Percentiles rank a stretch among this genome's conserved stretches.
Conservation (phyloP, 2,888 invertebrate species). For the Pteria penguin region DNA sequence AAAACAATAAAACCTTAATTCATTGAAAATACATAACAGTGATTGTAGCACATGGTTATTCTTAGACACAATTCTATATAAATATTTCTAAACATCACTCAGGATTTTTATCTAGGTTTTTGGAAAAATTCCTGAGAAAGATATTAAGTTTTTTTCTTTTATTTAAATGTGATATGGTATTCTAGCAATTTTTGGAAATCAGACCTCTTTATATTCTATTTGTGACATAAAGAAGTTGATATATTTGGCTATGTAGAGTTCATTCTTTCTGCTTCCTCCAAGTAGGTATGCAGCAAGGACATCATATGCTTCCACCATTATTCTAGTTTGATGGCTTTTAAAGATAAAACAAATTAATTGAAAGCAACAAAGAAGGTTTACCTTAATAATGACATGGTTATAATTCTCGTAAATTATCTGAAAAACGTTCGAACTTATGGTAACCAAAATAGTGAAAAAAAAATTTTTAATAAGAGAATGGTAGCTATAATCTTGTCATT, state of each 20-base stretch:
- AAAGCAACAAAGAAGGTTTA: neutral
- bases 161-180: no score
- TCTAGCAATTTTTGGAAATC: no score
- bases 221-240: conserved; percentile 75
- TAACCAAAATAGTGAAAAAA: no score
- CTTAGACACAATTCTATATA: no score
- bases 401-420: no score
- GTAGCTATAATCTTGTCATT: no score
- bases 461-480: no score
- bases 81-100: no score
- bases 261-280: conserved; percentile 76
- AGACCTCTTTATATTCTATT: conserved; percentile 62
- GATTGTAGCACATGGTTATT: no score
- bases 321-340: conserved; percentile 62
- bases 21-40: neutral
- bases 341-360: conserved; percentile 5
- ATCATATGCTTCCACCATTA: conserved; percentile 69
- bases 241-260: conserved; percentile 76
- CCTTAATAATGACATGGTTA: neutral
- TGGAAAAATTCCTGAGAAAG: no score
- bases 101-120: no score
- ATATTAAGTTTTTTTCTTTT: no score
- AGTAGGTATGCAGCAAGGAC: conserved; percentile 71
- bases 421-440: neutral
- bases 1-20: neutral